Base-by-base conservation (phyloP, 2,113 vertebrate species). In the Misgurnus mizolepis region DNA sequence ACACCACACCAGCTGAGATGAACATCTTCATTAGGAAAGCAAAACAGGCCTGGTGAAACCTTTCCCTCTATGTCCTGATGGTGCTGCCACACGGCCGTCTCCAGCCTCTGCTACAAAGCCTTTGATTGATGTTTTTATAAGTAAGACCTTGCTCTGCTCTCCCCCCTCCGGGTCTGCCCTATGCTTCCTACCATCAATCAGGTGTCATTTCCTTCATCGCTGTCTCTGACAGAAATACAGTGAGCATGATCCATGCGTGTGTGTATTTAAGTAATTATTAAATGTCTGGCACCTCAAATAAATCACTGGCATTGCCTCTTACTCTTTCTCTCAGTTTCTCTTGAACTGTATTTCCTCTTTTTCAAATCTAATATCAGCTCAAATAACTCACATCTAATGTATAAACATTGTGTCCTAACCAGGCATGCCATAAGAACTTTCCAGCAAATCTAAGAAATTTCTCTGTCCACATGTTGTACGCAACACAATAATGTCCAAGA, bases 121-220 rank as follows among this genome's bases (percentile, higher is more conserved):
- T 76, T 83, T 93, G 92, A 93, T 93, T 91, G 90, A 93, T 94
- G 92, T 89, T 92, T 93, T 91, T 92, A 91, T 91, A 92, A 92
- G 90, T 89, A 89, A 92, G 93, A 92, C 90, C 93, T 92, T 93
- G 91, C 89, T 89, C 88, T 82, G 84, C 83, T 80, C 86, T 84
- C 84, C 86, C 89, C 86, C 72, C 78, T 60, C 17, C 45, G 88
- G 87, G 86, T 89, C 73, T 12, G 67, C 84, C 87, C 88, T 87
- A 56, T 86, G 88, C 88, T 91, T 92, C 89, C 90, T 88, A 88
- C 88, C 90, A 94, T 94, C 92, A 92, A 93, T 94, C 91, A 92
- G 84, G 77, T 80, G 87, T 92, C 92, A 92, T 91, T 94, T 92
- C 88, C 90, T 92, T 92, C 89, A 83, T 82, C 56, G 34, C 85